Base-by-base conservation (phyloP, 2,113 vertebrate species). In the Apteryx owenii region DNA sequence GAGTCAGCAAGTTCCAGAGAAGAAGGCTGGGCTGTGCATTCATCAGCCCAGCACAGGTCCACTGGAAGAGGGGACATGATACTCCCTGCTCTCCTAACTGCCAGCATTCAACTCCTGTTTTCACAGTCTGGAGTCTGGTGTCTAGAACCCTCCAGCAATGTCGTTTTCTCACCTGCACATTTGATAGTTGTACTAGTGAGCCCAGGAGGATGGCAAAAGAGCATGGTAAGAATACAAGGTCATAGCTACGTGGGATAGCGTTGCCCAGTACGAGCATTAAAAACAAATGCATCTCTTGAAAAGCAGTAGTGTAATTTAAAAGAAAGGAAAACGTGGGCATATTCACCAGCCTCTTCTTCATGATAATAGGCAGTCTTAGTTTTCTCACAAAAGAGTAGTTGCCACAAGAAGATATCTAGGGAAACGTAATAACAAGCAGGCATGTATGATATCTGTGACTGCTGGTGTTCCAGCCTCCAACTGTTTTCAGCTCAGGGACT, bases 121-220 rank as follows among this genome's bases (percentile, higher is more conserved):
- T 70, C 18, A 8, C 0, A 0, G 26, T 51, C 28, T 51, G 0
- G 3, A 79, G 60, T 13, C 40, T 1, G 0, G 22, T 6, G n/a
- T 26, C 22, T 53, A 54, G 71, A 82, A 90, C 7, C 7, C 8
- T 7, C 33, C 44, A 61, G 28, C 6, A 62, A 54, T 2, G 17
- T 5, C 16, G 23, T 73, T 79, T 31, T 29, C 28, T 86, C 72
- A 77, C 15, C 58, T 10, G 5, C 2, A 2, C 26, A 10, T 48
- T 73, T 62, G 28, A 69, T 2, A 4, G 33, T 1, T 73, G 29
- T 25, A 77, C 10, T 17, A 50, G 53, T 25, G 46, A 85, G 64
- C 11, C 10, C 11, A 81, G 66, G 44, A 66, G 44, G 76, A 81
- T 2, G 36, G 62, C 50, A 90, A 31, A 92, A 61, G 19, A 80